Evolutionary conservation across 1,140 invertebrate species (phyloP).

Genomic region (Cotesia typhae): DNA sequence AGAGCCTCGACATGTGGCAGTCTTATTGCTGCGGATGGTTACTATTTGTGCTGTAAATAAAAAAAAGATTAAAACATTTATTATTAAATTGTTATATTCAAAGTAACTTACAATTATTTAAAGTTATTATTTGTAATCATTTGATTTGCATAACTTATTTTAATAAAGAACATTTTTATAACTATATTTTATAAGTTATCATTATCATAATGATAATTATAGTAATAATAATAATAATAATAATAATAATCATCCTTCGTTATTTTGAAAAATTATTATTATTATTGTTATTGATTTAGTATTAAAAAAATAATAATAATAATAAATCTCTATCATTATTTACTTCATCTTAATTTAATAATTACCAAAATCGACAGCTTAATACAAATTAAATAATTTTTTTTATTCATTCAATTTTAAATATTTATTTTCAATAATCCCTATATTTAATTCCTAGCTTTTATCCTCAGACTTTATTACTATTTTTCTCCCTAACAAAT

Average conservation of each 20-base stretch:
- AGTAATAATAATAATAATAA: too few species aligned
- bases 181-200: not conserved
- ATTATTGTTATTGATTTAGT: not conserved
- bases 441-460: constrained; percentile 27
- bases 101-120: not conserved
- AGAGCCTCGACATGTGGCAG: not conserved
- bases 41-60: constrained; percentile 38
- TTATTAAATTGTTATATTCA: constrained; percentile 4
- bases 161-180: constrained; percentile 7
- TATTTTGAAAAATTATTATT: not conserved
- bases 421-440: constrained; percentile 2
- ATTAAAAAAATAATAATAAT: too few species aligned
- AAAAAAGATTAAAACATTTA: constrained; percentile 30
- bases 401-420: not conserved
- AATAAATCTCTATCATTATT: too few species aligned
- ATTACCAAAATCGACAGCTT: too few species aligned
- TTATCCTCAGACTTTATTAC: constrained; percentile 34
- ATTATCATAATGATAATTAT: too few species aligned
- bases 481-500: constrained; percentile 70
- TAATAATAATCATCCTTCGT: too few species aligned
- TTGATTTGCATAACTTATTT: not conserved
- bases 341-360: not conserved
- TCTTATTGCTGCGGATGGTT: constrained; percentile 26
- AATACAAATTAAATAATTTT: too few species aligned
- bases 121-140: not conserved